Conservation (phyloP, 2,797 vertebrate species). For the Hypotaenidia okinawae region DNA sequence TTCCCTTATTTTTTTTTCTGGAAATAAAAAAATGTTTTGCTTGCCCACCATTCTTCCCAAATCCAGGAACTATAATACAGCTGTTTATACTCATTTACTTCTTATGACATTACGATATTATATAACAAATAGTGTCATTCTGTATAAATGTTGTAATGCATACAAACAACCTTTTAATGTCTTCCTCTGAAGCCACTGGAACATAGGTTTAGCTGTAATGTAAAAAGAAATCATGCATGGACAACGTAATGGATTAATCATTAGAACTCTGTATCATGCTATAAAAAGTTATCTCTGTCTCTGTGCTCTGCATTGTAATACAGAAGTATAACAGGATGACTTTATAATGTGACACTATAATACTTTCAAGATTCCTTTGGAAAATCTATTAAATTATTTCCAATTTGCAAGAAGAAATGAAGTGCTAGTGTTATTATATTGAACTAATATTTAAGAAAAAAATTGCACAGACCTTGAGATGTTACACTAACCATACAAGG, state of each 20-base stretch:
- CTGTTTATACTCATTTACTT: constrained; percentile 53
- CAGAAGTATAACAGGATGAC: not conserved
- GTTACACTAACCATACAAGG: not conserved
- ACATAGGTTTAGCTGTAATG: constrained; percentile 44
- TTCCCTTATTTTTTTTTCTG: not conserved
- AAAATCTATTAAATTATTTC: not conserved
- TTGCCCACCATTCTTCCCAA: constrained; percentile 20
- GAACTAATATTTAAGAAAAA: not conserved
- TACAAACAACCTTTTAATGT: constrained; percentile 66
- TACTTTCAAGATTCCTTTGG: not conserved
- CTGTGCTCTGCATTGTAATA: constrained; percentile 39
- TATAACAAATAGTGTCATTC: constrained; percentile 62
- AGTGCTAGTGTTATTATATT: not conserved
- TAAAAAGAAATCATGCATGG: constrained; percentile 65
- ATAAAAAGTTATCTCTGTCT: constrained; percentile 7
- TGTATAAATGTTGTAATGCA: constrained; percentile 55
- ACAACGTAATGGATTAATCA: constrained; percentile 61
- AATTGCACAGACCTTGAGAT: not conserved
- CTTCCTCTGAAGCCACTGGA: constrained; percentile 55
- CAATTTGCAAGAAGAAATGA: not conserved
- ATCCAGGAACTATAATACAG: constrained; percentile 41
- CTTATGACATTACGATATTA: constrained; percentile 49
- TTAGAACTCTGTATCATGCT: constrained; percentile 35
- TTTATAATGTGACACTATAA: not conserved
- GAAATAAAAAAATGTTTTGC: not conserved